A percentile compares a stretch with the other conserved stretches of the same genome.
These are phyloP conservation scores for Megaceryle torquata DNA, from an alignment of 2,113 vertebrate species.

Conservation along the genomic window DNA sequence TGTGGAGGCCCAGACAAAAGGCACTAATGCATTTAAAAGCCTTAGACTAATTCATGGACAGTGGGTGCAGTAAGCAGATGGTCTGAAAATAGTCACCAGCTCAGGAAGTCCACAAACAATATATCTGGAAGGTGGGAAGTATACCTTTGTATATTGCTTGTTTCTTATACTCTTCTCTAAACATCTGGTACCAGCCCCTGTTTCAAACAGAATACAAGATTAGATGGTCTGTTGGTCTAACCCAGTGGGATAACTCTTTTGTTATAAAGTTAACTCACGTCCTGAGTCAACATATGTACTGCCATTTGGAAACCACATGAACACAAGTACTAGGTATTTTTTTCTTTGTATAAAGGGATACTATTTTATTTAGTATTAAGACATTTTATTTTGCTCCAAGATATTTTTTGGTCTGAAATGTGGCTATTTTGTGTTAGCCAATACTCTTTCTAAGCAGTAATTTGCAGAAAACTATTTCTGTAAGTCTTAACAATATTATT, in stretches of 20 bases:
- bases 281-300: background rate
- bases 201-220: background rate
- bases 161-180: background rate
- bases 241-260: background rate
- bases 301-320: background rate
- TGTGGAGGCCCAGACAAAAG: conserved; percentile 3
- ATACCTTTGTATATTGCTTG: background rate
- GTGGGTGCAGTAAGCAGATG: conserved; percentile 39
- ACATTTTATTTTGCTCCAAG: background rate
- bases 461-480: background rate
- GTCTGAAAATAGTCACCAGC: conserved; percentile 50
- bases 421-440: background rate
- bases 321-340: background rate
- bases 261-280: background rate
- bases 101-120: conserved; percentile 40
- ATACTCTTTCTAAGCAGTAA: background rate
- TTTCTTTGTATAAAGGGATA: background rate
- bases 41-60: conserved; percentile 25
- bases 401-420: background rate
- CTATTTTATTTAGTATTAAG: background rate
- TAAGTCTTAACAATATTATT: background rate
- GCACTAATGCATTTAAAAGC: conserved; percentile 62
- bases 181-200: background rate
- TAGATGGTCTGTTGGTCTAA: background rate
- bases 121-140: conserved; percentile 7